A percentile compares a stretch with the other conserved stretches of the same genome.
Conservation (phyloP, 2,113 vertebrate species). For the Muntiacus muntjak region DNA sequence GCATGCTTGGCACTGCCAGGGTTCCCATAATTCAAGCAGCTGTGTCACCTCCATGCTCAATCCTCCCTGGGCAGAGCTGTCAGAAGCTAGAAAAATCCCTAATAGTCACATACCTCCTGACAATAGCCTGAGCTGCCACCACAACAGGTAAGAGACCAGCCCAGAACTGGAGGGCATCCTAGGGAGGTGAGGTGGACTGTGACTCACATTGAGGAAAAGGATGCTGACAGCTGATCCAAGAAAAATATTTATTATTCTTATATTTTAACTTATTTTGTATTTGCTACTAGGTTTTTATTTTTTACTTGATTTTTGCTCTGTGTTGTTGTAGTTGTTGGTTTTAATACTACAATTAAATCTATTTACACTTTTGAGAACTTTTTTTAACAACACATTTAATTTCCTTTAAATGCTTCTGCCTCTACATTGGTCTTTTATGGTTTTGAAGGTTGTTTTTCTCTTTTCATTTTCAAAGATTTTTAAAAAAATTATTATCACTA, state of each 20-base stretch:
- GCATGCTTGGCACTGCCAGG: fast-evolving
- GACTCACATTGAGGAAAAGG: neutral
- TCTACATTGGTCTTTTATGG: neutral
- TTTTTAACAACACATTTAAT: neutral
- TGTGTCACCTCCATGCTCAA: neutral
- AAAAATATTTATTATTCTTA: neutral
- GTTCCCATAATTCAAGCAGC: neutral
- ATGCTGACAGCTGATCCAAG: neutral
- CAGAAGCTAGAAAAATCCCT: neutral
- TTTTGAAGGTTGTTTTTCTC: neutral
- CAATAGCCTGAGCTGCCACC: neutral
- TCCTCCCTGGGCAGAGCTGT: neutral
- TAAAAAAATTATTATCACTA: neutral
- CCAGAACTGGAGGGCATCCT: neutral
- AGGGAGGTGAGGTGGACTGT: neutral
- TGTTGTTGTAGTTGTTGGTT: neutral
- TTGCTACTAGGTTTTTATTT: neutral
- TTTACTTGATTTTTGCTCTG: neutral
- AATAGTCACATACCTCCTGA: neutral
- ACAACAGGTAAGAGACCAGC: neutral
- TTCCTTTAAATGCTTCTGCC: neutral
- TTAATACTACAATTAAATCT: neutral
- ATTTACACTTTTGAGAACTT: neutral
- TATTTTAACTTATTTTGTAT: neutral
- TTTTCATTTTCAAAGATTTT: neutral